phyloP scores from a whole-genome alignment of 1,140 invertebrate genomes.

The Conopomorpha cramerella region DNA sequence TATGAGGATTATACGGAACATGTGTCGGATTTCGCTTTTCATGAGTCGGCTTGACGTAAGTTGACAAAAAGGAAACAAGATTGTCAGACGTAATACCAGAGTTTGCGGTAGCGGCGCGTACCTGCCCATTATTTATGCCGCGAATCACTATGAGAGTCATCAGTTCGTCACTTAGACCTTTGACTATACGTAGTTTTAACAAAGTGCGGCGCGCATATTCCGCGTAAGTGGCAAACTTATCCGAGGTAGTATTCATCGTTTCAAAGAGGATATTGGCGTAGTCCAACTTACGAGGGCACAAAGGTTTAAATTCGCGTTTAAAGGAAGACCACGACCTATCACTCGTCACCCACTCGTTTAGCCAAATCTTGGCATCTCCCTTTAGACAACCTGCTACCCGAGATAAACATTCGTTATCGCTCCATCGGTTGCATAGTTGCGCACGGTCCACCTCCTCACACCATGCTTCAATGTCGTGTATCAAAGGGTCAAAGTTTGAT shows the following conservation, averaged over 20 bases:
- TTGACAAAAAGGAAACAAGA: slow-evolving; percentile 3
- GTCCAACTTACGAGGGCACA: slow-evolving; percentile 1
- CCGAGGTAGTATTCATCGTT: slow-evolving; percentile 1
- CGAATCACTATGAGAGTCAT: slow-evolving; percentile 2
- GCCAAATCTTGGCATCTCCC: slow-evolving; percentile 1
- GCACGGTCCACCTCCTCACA: slow-evolving; percentile 5
- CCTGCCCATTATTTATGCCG: slow-evolving; percentile 1
- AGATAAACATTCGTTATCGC: slow-evolving; percentile 5
- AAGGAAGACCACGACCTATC: slow-evolving; percentile 2
- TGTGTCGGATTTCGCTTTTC: no score
- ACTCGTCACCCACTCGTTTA: no score
- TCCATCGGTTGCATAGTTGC: slow-evolving; percentile 1
- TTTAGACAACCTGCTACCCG: slow-evolving; percentile 3
- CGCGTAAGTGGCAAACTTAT: slow-evolving; percentile 3
- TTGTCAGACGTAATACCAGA: neutral
- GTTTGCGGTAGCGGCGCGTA: neutral
- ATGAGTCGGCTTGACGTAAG: slow-evolving; percentile 1
- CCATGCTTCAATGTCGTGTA: slow-evolving; percentile 4
- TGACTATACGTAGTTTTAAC: neutral
- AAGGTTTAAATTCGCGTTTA: slow-evolving; percentile 4
- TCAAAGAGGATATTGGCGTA: slow-evolving; percentile 2
- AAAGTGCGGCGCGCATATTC: slow-evolving; percentile 5
- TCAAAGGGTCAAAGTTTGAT: slow-evolving; percentile 5
- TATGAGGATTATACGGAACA: no score
- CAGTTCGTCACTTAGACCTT: slow-evolving; percentile 2